Evolutionary conservation across 2,113 vertebrate species (phyloP).

Genomic region (Sebastes fasciatus): DNA sequence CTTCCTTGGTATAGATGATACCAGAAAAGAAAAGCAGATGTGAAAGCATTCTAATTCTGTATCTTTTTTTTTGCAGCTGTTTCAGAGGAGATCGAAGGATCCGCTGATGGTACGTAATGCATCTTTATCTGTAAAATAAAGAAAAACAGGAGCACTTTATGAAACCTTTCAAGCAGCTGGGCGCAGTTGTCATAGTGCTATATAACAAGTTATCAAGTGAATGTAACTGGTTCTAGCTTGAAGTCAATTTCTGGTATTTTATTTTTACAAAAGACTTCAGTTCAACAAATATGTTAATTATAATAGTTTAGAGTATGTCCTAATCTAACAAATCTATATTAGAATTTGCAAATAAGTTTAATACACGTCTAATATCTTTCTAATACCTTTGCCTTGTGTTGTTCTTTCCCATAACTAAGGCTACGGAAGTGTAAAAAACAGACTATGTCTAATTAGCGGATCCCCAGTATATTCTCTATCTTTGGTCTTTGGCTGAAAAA

Average conservation of each 20-base stretch:
- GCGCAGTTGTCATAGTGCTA: background rate
- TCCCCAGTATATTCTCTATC: background rate
- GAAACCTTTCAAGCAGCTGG: background rate
- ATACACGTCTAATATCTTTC: background rate
- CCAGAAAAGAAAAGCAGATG: background rate
- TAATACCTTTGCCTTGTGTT: background rate
- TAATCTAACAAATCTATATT: too few relatives aligned
- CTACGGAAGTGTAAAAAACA: background rate
- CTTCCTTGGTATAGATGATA: background rate
- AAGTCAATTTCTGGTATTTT: background rate
- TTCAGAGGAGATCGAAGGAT: conserved; percentile 59
- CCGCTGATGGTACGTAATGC: conserved; percentile 55
- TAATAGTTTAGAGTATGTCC: too few relatives aligned
- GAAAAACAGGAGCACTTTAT: background rate
- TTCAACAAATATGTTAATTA: too few relatives aligned
- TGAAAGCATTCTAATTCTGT: background rate
- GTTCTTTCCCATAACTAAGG: background rate
- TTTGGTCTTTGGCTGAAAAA: background rate
- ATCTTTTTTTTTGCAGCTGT: conserved; percentile 42
- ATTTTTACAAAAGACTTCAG: too few relatives aligned
- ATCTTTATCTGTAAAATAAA: background rate
- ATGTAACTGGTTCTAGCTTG: background rate
- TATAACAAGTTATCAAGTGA: background rate
- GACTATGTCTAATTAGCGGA: background rate
- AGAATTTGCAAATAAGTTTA: background rate